Percentiles rank a stretch among this genome's conserved stretches.
These are phyloP conservation scores for Hylaeus volcanicus DNA, from an alignment of 1,140 invertebrate genomes.

Conservation along the genomic window DNA sequence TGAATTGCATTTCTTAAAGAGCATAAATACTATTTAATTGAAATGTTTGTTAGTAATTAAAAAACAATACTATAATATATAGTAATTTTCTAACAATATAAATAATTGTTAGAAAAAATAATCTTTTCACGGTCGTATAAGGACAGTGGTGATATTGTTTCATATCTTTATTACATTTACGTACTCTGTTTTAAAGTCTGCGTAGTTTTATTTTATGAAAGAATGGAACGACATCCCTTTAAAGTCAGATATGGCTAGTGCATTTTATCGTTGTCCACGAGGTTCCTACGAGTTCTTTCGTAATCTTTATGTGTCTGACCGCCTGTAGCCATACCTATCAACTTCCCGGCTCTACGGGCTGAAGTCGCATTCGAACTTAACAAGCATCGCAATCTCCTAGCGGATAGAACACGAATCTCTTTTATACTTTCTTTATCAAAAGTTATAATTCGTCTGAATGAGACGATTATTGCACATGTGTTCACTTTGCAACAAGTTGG, in stretches of 20 bases:
- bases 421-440: not conserved
- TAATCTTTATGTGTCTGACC: not conserved
- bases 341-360: conserved; percentile 16
- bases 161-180: too few species aligned
- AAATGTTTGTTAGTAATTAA: too few species aligned
- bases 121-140: not conserved
- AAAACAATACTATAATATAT: too few species aligned
- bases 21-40: too few species aligned
- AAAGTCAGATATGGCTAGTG: not conserved
- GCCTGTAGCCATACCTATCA: conserved; percentile 10
- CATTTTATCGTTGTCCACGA: conserved; percentile 13
- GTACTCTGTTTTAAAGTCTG: not conserved
- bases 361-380: not conserved
- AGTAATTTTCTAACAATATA: too few species aligned
- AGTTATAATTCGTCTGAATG: not conserved
- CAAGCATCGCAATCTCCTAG: not conserved
- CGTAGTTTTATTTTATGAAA: not conserved
- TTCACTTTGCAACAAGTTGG: not conserved
- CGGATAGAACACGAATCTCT: conserved; percentile 3
- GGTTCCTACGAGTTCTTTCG: not conserved
- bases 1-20: too few species aligned
- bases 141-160: not conserved
- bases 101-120: not conserved
- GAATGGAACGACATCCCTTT: not conserved
- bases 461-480: too few species aligned